Base-by-base conservation (phyloP, 1,140 invertebrate species). In the Lerema accius region DNA sequence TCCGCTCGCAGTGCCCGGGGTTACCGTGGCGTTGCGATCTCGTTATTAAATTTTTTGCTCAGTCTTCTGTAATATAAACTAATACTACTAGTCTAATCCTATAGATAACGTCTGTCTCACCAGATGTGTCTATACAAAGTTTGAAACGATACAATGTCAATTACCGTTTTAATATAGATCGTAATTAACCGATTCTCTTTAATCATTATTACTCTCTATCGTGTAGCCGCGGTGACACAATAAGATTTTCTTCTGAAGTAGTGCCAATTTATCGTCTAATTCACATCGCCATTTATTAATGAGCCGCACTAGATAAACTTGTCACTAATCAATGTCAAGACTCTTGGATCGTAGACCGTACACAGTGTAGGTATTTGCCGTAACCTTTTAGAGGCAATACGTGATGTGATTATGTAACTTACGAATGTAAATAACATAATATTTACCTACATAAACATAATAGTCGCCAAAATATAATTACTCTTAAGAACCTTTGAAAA, bases 31-130 rank as follows among this genome's bases (percentile, higher is more conserved):
- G 35, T 28, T 39, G 42, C 43, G 50, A 53, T 51, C 32, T 19
- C 1, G 32, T 64, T 62, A 72, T 79, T 72, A 69, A 72, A 72
- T 71, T 74, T 67, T 60, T 65, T n/a, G 37, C 28, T 32, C 28
- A 32, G 4, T 32, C 3, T 32, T 4, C 28, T 7, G 28, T 32
- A 32, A 32, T 32, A 32, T 7, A 32, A 7, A 32, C 28, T 32
- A 5, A 3, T 7, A 7, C 4, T 32, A 32, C 9, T 32, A 32
- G 28, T 23, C 23, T 3, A 6, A n/a, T n/a, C n/a, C n/a, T n/a
- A n/a, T n/a, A n/a, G n/a, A n/a, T n/a, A n/a, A n/a, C n/a, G n/a
- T n/a, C n/a, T n/a, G n/a, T n/a, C n/a, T n/a, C n/a, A n/a, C n/a
- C n/a, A n/a, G n/a, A n/a, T n/a, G n/a, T n/a, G n/a, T n/a, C 10